Percentiles rank a stretch among this genome's conserved stretches.
phyloP scores from a whole-genome alignment of 2,113 vertebrate genomes.

The Neopipo cinnamomea region DNA sequence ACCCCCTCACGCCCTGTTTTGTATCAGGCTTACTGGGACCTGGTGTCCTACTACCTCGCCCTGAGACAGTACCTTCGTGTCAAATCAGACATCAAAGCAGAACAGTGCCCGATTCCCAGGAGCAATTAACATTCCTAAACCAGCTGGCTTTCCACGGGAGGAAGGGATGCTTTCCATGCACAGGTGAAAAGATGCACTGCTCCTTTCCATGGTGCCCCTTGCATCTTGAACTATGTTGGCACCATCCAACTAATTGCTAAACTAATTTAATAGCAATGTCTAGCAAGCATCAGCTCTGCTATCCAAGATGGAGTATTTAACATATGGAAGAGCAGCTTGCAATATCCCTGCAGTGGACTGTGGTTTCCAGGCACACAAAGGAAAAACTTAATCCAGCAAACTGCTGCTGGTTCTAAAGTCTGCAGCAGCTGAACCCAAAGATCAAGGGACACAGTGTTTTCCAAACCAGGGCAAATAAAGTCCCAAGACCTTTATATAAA shows the following conservation, averaged over 20 bases:
- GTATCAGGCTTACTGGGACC: not conserved
- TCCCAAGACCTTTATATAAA: not conserved
- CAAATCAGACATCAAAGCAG: not conserved
- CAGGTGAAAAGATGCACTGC: not conserved
- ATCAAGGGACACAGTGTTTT: not conserved
- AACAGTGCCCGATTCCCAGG: fast-evolving
- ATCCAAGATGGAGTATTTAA: not conserved
- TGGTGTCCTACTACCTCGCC: not conserved
- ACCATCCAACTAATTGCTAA: not conserved
- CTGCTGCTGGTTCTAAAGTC: not conserved
- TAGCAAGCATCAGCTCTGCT: not conserved
- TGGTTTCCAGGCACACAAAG: not conserved
- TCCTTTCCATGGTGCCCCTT: not conserved
- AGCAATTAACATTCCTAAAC: not conserved
- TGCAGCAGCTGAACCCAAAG: not conserved
- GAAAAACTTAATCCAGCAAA: not conserved
- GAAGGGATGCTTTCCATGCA: not conserved
- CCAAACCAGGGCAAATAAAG: not conserved
- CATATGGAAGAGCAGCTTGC: not conserved
- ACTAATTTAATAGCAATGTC: not conserved
- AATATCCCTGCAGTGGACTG: not conserved
- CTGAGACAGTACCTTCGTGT: not conserved
- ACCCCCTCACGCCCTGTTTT: not conserved
- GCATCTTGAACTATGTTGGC: not conserved
- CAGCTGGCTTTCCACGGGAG: not conserved